phyloP scores from a whole-genome alignment of 2,888 invertebrate genomes.

The Strigamia transsilvanica region DNA sequence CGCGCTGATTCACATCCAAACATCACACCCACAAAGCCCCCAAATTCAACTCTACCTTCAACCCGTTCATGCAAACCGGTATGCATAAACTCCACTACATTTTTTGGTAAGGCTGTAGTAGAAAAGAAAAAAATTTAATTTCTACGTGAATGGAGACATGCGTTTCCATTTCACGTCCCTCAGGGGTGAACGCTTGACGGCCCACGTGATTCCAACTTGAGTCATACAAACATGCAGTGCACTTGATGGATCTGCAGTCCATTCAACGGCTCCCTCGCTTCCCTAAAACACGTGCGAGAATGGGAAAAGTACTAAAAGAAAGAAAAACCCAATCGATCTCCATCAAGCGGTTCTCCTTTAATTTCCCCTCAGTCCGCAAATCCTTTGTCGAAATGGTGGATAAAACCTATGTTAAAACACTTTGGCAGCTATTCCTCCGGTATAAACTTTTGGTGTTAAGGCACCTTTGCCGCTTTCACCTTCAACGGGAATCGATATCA shows the following conservation, averaged over 20 bases:
- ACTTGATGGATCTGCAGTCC: constrained; percentile 36
- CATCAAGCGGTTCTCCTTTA: constrained; percentile 41
- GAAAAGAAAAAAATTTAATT: not conserved
- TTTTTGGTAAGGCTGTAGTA: not conserved
- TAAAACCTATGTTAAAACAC: constrained; percentile 33
- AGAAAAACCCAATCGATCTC: constrained; percentile 18
- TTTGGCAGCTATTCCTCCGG: constrained; percentile 2
- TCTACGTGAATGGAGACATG: constrained; percentile 40
- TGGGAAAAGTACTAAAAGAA: not conserved
- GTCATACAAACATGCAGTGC: constrained; percentile 20
- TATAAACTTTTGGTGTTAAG: not conserved
- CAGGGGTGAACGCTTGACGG: constrained; percentile 14
- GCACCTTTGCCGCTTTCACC: constrained; percentile 7
- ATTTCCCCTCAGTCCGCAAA: constrained; percentile 40
- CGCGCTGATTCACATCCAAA: constrained; percentile 40
- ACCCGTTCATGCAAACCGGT: not conserved
- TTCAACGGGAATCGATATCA: constrained; percentile 33
- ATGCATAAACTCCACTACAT: not conserved
- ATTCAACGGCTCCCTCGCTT: constrained; percentile 8
- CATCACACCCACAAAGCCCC: constrained; percentile 29
- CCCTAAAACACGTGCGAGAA: constrained; percentile 9
- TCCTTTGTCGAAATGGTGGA: constrained; percentile 18
- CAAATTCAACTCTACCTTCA: not conserved
- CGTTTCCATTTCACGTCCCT: constrained; percentile 12
- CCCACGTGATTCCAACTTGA: constrained; percentile 26